These are phyloP conservation scores for Aleiodes testaceus DNA, from an alignment of 2,888 invertebrate species.

Conservation along the genomic window DNA sequence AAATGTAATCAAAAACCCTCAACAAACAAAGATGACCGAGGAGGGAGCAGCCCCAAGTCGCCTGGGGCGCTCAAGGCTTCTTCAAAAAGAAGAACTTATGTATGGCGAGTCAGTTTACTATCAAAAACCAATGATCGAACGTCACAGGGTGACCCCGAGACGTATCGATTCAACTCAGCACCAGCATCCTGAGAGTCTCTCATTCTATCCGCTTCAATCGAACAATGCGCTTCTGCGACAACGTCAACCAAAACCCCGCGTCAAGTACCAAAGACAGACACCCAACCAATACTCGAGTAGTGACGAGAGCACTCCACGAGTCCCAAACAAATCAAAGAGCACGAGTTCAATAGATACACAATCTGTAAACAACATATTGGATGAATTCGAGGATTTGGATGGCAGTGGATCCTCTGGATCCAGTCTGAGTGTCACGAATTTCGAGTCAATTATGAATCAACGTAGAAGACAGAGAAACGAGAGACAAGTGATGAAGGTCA, in stretches of 20 bases:
- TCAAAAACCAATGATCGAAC: conserved; percentile 28
- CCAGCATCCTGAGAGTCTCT: conserved; percentile 25
- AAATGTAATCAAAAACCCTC: conserved; percentile 24
- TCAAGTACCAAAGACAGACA: conserved; percentile 32
- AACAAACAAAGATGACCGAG: conserved; percentile 31
- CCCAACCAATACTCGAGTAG: conserved; percentile 60
- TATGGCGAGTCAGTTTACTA: conserved; percentile 39
- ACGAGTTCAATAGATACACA: conserved; percentile 67
- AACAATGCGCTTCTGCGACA: conserved; percentile 55
- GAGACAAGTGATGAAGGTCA: conserved; percentile 59
- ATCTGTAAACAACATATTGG: conserved; percentile 66
- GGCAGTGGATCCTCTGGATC: conserved; percentile 63
- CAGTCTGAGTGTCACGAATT: conserved; percentile 61
- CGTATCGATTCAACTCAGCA: conserved; percentile 30
- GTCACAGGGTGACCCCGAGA: conserved; percentile 26
- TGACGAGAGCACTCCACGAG: conserved; percentile 59
- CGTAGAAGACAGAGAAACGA: conserved; percentile 51
- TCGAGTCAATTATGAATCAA: conserved; percentile 61
- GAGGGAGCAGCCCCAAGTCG: conserved; percentile 53
- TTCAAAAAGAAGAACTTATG: conserved; percentile 51
- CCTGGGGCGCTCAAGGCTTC: conserved; percentile 48
- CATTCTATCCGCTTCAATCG: background rate
- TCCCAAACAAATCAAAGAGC: conserved; percentile 62
- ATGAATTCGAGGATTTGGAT: conserved; percentile 66
- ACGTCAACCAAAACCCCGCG: conserved; percentile 53